Conservation (phyloP, 2,113 vertebrate species). For the Astatotilapia flaviijosephi region DNA sequence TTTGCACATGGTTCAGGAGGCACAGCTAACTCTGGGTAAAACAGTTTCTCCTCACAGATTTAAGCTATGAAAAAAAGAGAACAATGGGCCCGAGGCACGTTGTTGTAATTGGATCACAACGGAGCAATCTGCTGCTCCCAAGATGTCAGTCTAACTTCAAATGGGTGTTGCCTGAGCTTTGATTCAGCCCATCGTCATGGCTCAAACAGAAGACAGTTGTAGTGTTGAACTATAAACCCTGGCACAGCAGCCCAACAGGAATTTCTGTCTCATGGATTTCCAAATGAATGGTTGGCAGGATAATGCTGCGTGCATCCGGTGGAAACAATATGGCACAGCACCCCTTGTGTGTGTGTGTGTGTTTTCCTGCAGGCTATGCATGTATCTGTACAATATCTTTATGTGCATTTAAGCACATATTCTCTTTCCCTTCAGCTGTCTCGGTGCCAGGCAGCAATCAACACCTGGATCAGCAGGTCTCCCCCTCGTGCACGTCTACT, state of each 20-base stretch:
- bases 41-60: conserved; percentile 1
- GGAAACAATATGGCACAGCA: conserved; percentile 33
- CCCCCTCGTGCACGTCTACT: conserved; percentile 44
- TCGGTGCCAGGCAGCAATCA: conserved; percentile 50
- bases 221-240: conserved; percentile 37
- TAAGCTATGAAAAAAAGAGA: conserved; percentile 10
- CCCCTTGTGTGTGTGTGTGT: background rate
- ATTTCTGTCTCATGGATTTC: conserved; percentile 41
- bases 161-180: conserved; percentile 34
- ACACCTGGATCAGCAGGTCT: conserved; percentile 67
- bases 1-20: conserved; percentile 28
- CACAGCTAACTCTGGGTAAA: background rate
- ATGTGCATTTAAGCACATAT: conserved; percentile 9
- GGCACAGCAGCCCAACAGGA: conserved; percentile 20
- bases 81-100: conserved; percentile 10
- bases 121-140: conserved; percentile 15
- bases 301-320: conserved; percentile 36
- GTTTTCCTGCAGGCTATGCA: conserved; percentile 1
- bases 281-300: conserved; percentile 40
- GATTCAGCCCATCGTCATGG: conserved; percentile 38
- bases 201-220: conserved; percentile 42
- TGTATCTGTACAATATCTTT: conserved; percentile 14
- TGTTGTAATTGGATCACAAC: conserved; percentile 54
- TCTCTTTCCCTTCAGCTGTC: conserved; percentile 37
- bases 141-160: conserved; percentile 36